A percentile compares a stretch with the other conserved stretches of the same genome.
Evolutionary conservation across 2,888 invertebrate genomes (phyloP).

Genomic region (Dryomyza anilis): DNA sequence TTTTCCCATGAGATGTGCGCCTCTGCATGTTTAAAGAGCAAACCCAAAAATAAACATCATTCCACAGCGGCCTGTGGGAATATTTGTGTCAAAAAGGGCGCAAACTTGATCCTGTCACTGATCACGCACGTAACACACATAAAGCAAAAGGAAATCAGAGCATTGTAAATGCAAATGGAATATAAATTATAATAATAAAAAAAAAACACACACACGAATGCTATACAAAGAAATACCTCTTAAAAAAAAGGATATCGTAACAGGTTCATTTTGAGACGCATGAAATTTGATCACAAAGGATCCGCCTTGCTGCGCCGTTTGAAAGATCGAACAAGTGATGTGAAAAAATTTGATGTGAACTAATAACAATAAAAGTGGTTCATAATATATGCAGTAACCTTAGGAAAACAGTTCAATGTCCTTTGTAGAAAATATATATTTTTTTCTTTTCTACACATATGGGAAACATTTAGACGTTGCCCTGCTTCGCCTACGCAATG

Average conservation of each 20-base stretch:
- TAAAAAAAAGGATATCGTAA: slow-evolving; percentile 22
- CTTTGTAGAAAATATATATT: too few relatives aligned
- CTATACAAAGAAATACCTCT: neutral
- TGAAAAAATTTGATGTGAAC: too few relatives aligned
- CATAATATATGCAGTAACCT: too few relatives aligned
- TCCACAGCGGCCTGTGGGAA: slow-evolving; percentile 16
- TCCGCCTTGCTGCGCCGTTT: neutral
- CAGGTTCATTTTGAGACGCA: slow-evolving; percentile 31
- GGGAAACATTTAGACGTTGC: neutral
- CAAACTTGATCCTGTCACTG: slow-evolving; percentile 33
- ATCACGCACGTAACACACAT: slow-evolving; percentile 8
- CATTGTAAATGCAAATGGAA: neutral
- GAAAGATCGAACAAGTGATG: too few relatives aligned
- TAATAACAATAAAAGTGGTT: too few relatives aligned
- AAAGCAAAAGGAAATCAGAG: neutral
- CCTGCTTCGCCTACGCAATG: slow-evolving; percentile 4
- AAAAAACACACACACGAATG: neutral
- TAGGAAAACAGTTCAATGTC: neutral
- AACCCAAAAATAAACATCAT: slow-evolving; percentile 17
- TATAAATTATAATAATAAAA: neutral
- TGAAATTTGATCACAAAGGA: slow-evolving; percentile 26
- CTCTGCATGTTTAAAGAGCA: neutral
- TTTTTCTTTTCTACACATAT: too few relatives aligned
- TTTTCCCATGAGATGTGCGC: slow-evolving; percentile 43
- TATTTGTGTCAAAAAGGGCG: slow-evolving; percentile 10